Percentiles rank a stretch among this genome's conserved stretches.
Conservation (phyloP, 2,888 invertebrate genomes). For the Hermodice carunculata region DNA sequence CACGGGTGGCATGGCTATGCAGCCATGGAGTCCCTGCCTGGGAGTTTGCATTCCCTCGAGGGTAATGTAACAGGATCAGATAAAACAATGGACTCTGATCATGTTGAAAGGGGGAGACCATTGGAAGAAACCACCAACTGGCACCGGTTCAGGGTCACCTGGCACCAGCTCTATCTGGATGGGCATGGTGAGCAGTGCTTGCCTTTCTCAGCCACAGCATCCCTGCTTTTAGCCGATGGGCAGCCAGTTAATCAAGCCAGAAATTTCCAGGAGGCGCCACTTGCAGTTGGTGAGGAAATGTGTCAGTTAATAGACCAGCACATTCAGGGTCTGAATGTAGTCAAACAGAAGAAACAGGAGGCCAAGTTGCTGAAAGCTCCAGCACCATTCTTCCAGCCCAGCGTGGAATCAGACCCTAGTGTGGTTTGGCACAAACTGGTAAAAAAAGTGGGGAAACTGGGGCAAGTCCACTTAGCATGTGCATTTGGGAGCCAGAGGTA, state of each 20-base stretch:
- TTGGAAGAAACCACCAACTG: slow-evolving; percentile 27
- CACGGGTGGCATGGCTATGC: slow-evolving; percentile 65
- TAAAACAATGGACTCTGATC: background rate
- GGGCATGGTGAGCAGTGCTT: slow-evolving; percentile 56
- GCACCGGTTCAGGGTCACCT: slow-evolving; percentile 51
- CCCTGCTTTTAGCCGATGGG: slow-evolving; percentile 36
- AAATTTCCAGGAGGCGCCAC: slow-evolving; percentile 55
- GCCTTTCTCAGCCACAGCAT: slow-evolving; percentile 44
- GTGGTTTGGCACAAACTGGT: slow-evolving; percentile 35
- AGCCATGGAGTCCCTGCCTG: slow-evolving; percentile 43
- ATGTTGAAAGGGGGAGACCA: background rate
- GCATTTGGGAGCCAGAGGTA: slow-evolving; percentile 65
- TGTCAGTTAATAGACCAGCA: slow-evolving; percentile 46
- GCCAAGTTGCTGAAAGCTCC: slow-evolving; percentile 32
- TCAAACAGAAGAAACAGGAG: slow-evolving; percentile 33
- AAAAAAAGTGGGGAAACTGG: slow-evolving; percentile 51
- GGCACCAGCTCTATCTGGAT: slow-evolving; percentile 44
- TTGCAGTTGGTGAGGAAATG: slow-evolving; percentile 41
- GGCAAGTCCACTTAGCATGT: slow-evolving; percentile 56
- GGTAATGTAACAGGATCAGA: background rate
- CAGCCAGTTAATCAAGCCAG: slow-evolving; percentile 51
- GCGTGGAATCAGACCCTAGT: slow-evolving; percentile 3
- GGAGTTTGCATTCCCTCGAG: background rate
- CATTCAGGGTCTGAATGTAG: slow-evolving; percentile 32
- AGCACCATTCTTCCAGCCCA: slow-evolving; percentile 46